Evolutionary conservation across 2,797 vertebrate genomes (phyloP).

Genomic region (Bradypus variegatus): DNA sequence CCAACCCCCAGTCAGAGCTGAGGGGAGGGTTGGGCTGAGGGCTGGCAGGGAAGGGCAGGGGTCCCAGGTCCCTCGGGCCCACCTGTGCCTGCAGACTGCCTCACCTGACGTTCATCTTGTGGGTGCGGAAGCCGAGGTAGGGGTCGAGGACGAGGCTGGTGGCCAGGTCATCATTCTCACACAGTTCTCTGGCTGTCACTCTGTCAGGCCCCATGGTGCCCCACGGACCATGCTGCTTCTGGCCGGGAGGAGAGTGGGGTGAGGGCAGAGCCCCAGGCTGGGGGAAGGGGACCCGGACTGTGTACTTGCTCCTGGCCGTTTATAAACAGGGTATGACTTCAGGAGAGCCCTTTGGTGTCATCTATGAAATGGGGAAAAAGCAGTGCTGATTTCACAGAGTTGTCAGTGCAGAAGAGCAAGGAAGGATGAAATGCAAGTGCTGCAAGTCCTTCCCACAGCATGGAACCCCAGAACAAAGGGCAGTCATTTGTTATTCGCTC

Average conservation of each 20-base stretch:
- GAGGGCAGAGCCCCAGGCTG: not conserved
- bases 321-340: not conserved
- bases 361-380: not conserved
- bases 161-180: slow-evolving; percentile 91
- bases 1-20: not conserved
- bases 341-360: not conserved
- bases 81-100: not conserved
- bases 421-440: too few relatives aligned
- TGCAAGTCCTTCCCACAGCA: too few relatives aligned
- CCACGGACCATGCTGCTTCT: slow-evolving; percentile 68
- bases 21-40: not conserved
- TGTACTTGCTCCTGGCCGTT: not conserved
- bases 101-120: slow-evolving; percentile 96
- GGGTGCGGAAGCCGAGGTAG: slow-evolving; percentile 89
- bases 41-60: not conserved
- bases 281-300: not conserved
- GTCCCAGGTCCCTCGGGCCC: not conserved
- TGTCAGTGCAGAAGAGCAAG: not conserved
- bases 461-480: too few relatives aligned
- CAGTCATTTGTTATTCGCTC: too few relatives aligned
- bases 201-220: slow-evolving; percentile 84
- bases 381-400: not conserved
- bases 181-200: slow-evolving; percentile 93
- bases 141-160: slow-evolving; percentile 90
- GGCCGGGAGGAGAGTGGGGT: not conserved